These are phyloP conservation scores for Bombus soroeensis DNA, from an alignment of 1,140 invertebrate genomes.

Conservation along the genomic window DNA sequence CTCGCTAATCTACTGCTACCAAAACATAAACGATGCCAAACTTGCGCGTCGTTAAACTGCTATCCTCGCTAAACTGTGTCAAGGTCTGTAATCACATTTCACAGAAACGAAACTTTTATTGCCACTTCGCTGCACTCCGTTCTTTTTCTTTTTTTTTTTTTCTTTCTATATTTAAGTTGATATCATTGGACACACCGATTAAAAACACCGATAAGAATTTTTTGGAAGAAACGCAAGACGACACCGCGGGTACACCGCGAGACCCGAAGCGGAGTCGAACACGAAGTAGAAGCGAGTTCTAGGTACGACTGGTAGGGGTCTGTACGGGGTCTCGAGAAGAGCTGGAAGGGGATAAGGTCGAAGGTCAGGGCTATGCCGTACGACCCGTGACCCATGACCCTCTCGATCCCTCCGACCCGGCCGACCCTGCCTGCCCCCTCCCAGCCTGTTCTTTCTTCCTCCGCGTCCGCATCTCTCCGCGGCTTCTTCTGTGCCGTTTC, in stretches of 20 bases:
- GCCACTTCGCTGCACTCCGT: neutral
- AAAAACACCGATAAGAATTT: neutral
- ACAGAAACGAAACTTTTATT: neutral
- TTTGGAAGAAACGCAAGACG: conserved; percentile 18
- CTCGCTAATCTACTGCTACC: neutral
- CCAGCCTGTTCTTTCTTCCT: conserved; percentile 29
- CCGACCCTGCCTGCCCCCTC: conserved; percentile 59
- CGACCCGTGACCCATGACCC: conserved; percentile 79
- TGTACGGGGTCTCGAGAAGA: conserved; percentile 59
- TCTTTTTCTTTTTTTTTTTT: neutral
- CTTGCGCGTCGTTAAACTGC: neutral
- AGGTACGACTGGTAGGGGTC: conserved; percentile 69
- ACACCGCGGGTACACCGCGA: conserved; percentile 32
- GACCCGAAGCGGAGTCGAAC: conserved; percentile 58
- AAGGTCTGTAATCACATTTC: neutral
- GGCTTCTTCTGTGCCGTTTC: conserved; percentile 20
- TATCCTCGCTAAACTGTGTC: conserved; percentile 8
- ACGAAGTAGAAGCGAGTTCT: conserved; percentile 62
- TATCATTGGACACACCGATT: neutral
- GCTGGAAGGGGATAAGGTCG: conserved; percentile 74
- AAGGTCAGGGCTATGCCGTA: conserved; percentile 81
- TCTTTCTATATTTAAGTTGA: neutral
- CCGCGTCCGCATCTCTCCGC: conserved; percentile 68
- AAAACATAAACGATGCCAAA: neutral
- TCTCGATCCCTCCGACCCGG: conserved; percentile 74